Evolutionary conservation across 1,140 invertebrate species (phyloP).

Genomic region (Ganaspis sp.): DNA sequence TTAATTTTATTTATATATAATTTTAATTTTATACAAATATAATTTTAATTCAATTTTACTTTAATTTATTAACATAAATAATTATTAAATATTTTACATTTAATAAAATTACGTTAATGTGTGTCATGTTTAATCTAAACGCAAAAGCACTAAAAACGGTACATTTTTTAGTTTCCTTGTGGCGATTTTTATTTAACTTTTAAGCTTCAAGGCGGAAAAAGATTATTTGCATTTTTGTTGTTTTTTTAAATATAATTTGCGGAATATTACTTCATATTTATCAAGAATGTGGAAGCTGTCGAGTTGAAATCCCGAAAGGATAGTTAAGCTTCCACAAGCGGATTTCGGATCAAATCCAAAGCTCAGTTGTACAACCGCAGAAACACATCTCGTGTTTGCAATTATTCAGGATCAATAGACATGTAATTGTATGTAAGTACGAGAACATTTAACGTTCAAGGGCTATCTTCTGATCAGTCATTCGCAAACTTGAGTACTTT

Average conservation of each 20-base stretch:
- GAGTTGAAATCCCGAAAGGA: background rate
- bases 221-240: background rate
- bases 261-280: constrained; percentile 7
- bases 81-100: too few relatives aligned
- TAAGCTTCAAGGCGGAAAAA: too few relatives aligned
- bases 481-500: background rate
- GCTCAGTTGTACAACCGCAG: constrained; percentile 17
- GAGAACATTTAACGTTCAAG: background rate
- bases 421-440: constrained; percentile 18
- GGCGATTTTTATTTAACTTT: too few relatives aligned
- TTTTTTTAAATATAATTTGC: background rate
- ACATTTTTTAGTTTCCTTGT: too few relatives aligned
- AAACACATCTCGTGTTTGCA: constrained; percentile 20
- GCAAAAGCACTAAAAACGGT: too few relatives aligned
- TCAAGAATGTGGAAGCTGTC: background rate
- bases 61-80: too few relatives aligned
- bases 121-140: too few relatives aligned
- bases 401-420: constrained; percentile 28
- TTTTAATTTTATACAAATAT: too few relatives aligned
- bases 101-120: too few relatives aligned
- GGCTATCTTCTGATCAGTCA: background rate
- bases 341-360: constrained; percentile 1
- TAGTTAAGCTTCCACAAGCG: constrained; percentile 15
- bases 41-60: too few relatives aligned
- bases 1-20: too few relatives aligned